Base-by-base conservation (phyloP, 2,888 invertebrate species). In the Panzeria rudis region DNA sequence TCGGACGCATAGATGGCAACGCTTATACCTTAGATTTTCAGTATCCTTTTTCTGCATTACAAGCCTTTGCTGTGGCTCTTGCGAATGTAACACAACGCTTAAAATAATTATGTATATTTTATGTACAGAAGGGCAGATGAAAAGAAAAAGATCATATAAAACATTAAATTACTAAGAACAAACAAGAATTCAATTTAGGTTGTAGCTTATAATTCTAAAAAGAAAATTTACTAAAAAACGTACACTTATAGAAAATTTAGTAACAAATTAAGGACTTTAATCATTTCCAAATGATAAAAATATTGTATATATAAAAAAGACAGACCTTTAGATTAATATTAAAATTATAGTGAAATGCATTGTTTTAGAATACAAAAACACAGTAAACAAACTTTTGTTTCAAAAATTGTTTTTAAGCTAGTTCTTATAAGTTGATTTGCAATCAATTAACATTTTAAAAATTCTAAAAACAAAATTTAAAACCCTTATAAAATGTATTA, bases 11-110 rank as follows among this genome's bases (percentile, higher is more conserved):
- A 89, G 99, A 99, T 93, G 98, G 97, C 89, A 99, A 99, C 92
- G 98, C 99, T 59, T 99, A 99, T 94, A 99, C 99, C 0, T 93
- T 99, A 91, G 99, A 99, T 94, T 99, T 99, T 93, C 98, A 99
- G 93, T 98, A 98, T 93, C 99, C 99, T 38, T 99, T 99, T 94
- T 98, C 98, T 81, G 98, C 99, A 87, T 95, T 99, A 86, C 99
- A 99, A 93, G 99, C 99, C 81, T 99, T 99, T 93, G 98, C 98
- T 76, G 99, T 99, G 83, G 99, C 99, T 86, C 94, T 99, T 90
- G 93, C 93, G 66, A 93, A 93, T 89, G 93, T 93, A 47, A 93
- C 93, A 61, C 93, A 93, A 89, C 92, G 93, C 87, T 89, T 93
- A 69, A 93, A 93, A 89, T 93, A 93, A 85, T 54, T 80, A 20